Percentiles rank a stretch among this genome's conserved stretches.
phyloP scores from a whole-genome alignment of 2,888 invertebrate genomes.

The Parasteatoda lunata region DNA sequence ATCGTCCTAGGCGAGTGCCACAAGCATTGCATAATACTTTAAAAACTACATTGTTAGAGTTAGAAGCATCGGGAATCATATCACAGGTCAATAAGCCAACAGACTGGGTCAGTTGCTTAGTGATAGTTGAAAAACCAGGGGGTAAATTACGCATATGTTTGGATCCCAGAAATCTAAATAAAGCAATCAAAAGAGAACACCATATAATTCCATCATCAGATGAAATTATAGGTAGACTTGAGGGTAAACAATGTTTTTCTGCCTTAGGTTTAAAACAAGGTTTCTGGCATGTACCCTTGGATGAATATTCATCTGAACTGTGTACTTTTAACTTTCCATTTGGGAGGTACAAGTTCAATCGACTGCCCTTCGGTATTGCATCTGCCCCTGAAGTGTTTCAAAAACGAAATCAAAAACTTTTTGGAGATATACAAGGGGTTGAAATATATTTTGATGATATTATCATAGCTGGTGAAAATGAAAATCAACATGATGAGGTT shows the following conservation, averaged over 20 bases:
- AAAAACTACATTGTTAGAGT: neutral
- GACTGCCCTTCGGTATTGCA: constrained; percentile 2
- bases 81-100: constrained; percentile 20
- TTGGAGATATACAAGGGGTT: constrained; percentile 21
- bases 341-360: neutral
- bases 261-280: neutral
- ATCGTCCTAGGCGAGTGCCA: neutral
- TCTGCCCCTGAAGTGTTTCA: constrained; percentile 18
- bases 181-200: constrained; percentile 14
- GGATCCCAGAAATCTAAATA: constrained; percentile 31
- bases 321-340: constrained; percentile 27
- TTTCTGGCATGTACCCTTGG: neutral
- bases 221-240: constrained; percentile 17
- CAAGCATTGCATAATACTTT: neutral
- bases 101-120: constrained; percentile 2
- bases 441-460: constrained; percentile 26
- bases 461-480: neutral
- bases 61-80: neutral
- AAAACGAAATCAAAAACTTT: constrained; percentile 6
- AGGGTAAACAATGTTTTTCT: neutral
- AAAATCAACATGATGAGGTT: neutral
- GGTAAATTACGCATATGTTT: constrained; percentile 14
- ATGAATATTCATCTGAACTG: constrained; percentile 9
- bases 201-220: constrained; percentile 23
- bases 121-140: constrained; percentile 5